Base-by-base conservation (phyloP, 2,113 vertebrate genomes). In the Strix aluco region DNA sequence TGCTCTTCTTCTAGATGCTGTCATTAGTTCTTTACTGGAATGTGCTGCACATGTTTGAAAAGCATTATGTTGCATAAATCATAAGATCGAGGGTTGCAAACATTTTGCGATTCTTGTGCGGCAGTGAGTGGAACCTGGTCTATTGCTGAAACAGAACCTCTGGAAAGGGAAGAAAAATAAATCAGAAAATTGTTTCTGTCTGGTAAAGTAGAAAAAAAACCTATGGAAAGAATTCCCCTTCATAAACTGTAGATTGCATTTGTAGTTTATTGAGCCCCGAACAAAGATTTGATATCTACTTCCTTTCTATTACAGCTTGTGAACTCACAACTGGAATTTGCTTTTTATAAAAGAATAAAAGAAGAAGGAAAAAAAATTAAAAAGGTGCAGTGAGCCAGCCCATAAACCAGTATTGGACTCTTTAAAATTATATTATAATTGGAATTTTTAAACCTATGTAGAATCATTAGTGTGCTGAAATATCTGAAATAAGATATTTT, bases 81-180 rank as follows among this genome's bases (percentile, higher is more conserved):
- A 52, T 46, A 61, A 84, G 34, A 38, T 73, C 40, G 82, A 54
- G 22, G 5, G 6, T 11, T 89, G 70, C 38, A 79, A 82, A 26
- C 2, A 1, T 79, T 92, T 85, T 94, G 72, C 0, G 0, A 42
- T 84, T 81, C 32, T 86, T 75, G 34, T 59, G 69, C 77, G 32
- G 20, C 78, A 80, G n/a, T 11, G 54, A 61, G 25, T n/a, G 34
- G 34, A 88, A 75, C 67, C 19, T 40, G n/a, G 42, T 71, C 46
- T 84, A 32, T 74, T 86, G 71, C 59, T 96, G 93, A 94, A 96
- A 86, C 77, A 91, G 82, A 91, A 90, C 57, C n/a, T 84, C 73
- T 91, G 92, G 66, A 94, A 86, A 87, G n/a, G 67, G 25, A 62
- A 16, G 15, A 77, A 92, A 66, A 95, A 86, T 58, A 89, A 86